Percentiles rank a stretch among this genome's conserved stretches.
Evolutionary conservation across 2,888 invertebrate genomes (phyloP).

Genomic region (Xestia rhomboidea): DNA sequence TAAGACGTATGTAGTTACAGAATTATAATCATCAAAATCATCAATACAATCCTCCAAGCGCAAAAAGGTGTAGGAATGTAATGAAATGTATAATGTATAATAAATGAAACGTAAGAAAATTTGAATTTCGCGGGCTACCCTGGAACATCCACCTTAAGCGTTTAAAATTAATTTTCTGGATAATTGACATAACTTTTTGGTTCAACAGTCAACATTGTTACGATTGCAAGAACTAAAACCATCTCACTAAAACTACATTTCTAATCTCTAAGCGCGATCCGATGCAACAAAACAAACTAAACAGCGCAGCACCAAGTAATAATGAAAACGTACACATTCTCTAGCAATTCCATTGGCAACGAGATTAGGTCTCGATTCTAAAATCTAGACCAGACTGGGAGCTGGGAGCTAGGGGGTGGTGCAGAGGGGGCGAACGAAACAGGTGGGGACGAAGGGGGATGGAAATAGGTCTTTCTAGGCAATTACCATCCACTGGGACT

Average conservation of each 20-base stretch:
- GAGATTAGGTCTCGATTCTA: conserved; percentile 80
- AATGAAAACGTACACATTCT: conserved; percentile 60
- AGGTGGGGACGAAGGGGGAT: conserved; percentile 65
- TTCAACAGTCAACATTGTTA: neutral
- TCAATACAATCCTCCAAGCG: too few species aligned
- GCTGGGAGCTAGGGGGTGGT: conserved; percentile 62
- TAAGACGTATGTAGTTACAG: too few species aligned
- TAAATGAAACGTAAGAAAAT: too few species aligned
- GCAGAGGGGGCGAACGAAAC: conserved; percentile 64
- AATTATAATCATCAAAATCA: too few species aligned
- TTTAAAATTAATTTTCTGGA: neutral
- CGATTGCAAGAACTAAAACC: neutral
- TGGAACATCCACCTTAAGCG: too few species aligned
- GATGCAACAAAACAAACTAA: conserved; percentile 27
- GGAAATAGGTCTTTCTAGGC: conserved; percentile 85
- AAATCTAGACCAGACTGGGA: conserved; percentile 77
- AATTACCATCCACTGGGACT: conserved; percentile 83
- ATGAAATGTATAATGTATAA: too few species aligned
- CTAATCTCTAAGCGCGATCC: neutral
- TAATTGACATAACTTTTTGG: neutral
- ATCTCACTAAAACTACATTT: conserved; percentile 9
- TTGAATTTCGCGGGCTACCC: too few species aligned
- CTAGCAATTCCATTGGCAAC: conserved; percentile 73
- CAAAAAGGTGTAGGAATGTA: too few species aligned
- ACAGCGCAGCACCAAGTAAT: conserved; percentile 40